Conservation (phyloP, 1,140 invertebrate species). For the Apolygus lucorum region DNA sequence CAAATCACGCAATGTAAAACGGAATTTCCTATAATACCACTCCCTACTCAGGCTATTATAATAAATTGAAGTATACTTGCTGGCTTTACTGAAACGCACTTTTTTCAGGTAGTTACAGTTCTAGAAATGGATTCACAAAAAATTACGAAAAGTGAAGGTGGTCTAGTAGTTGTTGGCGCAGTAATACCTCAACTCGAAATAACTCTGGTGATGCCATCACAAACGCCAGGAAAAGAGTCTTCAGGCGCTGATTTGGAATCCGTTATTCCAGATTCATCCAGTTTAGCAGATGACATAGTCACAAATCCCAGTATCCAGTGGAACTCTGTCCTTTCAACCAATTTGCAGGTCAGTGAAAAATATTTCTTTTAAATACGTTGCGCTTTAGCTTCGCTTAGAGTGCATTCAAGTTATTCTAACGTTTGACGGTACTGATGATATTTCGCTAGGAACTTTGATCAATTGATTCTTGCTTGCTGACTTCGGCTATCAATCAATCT, state of each 20-base stretch:
- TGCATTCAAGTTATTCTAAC: no score
- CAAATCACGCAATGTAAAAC: no score
- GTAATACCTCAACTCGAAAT: constrained; percentile 76
- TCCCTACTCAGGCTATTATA: no score
- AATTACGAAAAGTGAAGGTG: constrained; percentile 33
- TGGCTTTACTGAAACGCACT: no score
- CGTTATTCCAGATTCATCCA: constrained; percentile 69
- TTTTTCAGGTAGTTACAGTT: constrained; percentile 57
- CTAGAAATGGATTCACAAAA: constrained; percentile 64
- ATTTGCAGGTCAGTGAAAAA: constrained; percentile 29
- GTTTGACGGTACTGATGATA: no score
- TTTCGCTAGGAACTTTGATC: no score
- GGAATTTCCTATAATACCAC: no score
- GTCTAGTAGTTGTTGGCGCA: constrained; percentile 59
- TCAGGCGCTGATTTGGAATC: constrained; percentile 69
- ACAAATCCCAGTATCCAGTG: constrained; percentile 33
- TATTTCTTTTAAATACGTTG: no score
- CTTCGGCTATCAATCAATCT: no score
- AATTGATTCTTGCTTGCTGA: no score
- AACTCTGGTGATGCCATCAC: constrained; percentile 75
- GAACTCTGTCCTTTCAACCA: constrained; percentile 32
- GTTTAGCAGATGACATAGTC: constrained; percentile 59
- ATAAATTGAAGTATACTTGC: no score
- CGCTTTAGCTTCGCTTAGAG: no score
- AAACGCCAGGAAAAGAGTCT: constrained; percentile 68